These are phyloP conservation scores for Channallabes apus DNA, from an alignment of 2,797 vertebrate species.

Conservation along the genomic window DNA sequence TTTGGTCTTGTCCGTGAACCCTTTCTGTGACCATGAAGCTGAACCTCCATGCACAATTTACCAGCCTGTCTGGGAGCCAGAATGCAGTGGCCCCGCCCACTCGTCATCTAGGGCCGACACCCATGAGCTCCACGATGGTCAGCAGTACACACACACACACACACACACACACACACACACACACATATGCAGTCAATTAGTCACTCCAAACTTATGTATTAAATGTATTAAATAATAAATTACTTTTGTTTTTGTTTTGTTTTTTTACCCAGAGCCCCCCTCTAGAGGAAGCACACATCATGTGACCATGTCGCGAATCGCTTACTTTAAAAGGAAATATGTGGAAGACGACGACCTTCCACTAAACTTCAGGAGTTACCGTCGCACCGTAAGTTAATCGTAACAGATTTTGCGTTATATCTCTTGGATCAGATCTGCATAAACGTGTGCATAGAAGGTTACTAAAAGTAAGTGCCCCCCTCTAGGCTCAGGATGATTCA, in stretches of 20 bases:
- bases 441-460: not conserved
- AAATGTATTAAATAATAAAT: not conserved
- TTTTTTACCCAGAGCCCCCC: constrained; percentile 74
- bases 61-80: constrained; percentile 84
- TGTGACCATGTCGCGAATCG: constrained; percentile 85
- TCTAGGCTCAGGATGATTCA: too few relatives aligned
- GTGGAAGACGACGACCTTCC: constrained; percentile 89
- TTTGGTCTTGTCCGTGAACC: constrained; percentile 94
- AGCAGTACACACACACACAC: constrained; percentile 17
- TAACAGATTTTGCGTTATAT: not conserved
- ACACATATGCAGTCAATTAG: not conserved
- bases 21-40: constrained; percentile 87
- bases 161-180: not conserved
- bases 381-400: constrained; percentile 82
- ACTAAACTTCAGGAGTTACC: constrained; percentile 85
- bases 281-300: constrained; percentile 86
- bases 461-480: not conserved
- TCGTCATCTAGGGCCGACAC: constrained; percentile 61
- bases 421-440: not conserved
- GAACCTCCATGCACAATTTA: constrained; percentile 80
- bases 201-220: not conserved
- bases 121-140: constrained; percentile 59
- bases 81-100: constrained; percentile 71
- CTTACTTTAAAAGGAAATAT: constrained; percentile 97
- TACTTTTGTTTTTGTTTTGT: constrained; percentile 25